These are phyloP conservation scores for Lucilia sericata DNA, from an alignment of 1,140 invertebrate genomes.

Conservation along the genomic window DNA sequence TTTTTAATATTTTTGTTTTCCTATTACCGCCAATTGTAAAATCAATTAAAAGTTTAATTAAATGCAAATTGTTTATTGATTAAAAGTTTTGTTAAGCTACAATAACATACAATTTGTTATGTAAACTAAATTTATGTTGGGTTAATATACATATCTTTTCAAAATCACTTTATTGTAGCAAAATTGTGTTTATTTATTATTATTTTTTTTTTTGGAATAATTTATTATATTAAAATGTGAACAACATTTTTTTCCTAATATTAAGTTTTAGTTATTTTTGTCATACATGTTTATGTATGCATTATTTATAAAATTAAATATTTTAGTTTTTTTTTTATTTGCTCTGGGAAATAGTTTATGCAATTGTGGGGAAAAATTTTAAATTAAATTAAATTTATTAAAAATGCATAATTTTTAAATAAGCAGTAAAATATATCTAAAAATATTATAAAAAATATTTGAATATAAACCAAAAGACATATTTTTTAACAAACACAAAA, in stretches of 20 bases:
- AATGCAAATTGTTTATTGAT: not conserved
- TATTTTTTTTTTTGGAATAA: not conserved
- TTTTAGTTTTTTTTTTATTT: not conserved
- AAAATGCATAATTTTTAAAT: too few species aligned
- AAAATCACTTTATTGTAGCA: not conserved
- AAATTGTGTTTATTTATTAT: not conserved
- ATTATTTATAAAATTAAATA: conserved; percentile 38
- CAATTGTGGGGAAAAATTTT: not conserved
- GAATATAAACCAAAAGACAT: too few species aligned
- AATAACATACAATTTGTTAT: too few species aligned
- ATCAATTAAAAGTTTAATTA: conserved; percentile 10
- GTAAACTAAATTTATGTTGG: too few species aligned
- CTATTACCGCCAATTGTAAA: not conserved
- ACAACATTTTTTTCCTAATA: not conserved
- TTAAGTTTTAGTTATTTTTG: conserved; percentile 23
- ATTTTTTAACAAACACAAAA: too few species aligned
- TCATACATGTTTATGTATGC: not conserved
- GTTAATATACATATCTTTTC: not conserved
- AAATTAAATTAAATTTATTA: too few species aligned
- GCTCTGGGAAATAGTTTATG: not conserved
- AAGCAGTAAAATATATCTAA: too few species aligned
- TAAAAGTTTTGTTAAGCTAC: not conserved
- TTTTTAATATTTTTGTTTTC: too few species aligned
- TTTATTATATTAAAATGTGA: conserved; percentile 26
- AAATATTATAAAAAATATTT: too few species aligned